A percentile compares a stretch with the other conserved stretches of the same genome.
Evolutionary conservation across 2,113 vertebrate genomes (phyloP).

Genomic region (Rhabdomys dilectus): DNA sequence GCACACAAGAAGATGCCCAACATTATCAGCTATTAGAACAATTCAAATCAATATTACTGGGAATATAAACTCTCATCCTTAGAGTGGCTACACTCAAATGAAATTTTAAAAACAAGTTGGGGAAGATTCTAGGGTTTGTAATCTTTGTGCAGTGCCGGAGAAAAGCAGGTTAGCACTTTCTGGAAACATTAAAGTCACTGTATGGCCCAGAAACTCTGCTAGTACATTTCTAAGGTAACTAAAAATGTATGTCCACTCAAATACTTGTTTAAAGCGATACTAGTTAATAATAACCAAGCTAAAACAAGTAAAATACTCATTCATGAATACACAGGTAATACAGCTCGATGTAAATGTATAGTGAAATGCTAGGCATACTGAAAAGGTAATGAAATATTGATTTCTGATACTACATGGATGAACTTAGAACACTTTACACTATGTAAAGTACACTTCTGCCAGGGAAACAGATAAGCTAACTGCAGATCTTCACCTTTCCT

Average conservation of each 20-base stretch:
- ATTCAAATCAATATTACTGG: not conserved
- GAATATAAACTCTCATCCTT: not conserved
- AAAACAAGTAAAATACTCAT: not conserved
- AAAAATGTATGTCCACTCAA: not conserved
- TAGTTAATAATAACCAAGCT: not conserved
- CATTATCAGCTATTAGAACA: not conserved
- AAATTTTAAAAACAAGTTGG: not conserved
- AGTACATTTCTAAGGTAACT: not conserved
- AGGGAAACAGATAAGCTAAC: not conserved
- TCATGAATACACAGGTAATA: not conserved
- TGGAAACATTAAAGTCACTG: not conserved
- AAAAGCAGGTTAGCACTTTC: constrained; percentile 39
- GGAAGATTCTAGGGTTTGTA: not conserved
- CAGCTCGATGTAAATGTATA: not conserved
- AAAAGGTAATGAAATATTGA: not conserved
- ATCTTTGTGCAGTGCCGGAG: not conserved
- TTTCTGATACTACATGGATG: not conserved
- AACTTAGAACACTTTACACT: not conserved
- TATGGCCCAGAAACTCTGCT: not conserved
- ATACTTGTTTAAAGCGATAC: not conserved
- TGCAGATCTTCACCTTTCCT: not conserved
- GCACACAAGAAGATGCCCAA: not conserved
- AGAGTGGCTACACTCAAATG: not conserved
- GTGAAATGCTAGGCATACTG: not conserved
- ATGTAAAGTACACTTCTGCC: not conserved